A percentile compares a stretch with the other conserved stretches of the same genome.
Evolutionary conservation across 1,140 invertebrate species (phyloP).

Genomic region (Whitmania pigra): DNA sequence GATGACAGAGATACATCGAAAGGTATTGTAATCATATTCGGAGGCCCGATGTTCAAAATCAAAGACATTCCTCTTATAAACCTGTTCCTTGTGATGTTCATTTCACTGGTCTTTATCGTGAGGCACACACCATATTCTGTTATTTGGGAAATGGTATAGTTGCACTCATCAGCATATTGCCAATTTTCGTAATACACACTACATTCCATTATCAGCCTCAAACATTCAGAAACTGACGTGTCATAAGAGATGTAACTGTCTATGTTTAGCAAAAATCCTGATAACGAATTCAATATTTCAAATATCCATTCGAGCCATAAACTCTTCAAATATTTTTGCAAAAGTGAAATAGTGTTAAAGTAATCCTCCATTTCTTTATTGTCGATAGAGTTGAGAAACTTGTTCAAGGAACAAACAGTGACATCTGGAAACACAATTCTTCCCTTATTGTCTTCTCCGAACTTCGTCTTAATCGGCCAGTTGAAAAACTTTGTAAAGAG

Average conservation of each 20-base stretch:
- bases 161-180: no score
- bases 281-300: no score
- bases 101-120: not conserved
- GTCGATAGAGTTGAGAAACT: no score
- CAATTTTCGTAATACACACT: no score
- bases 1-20: not conserved
- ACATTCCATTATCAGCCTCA: no score
- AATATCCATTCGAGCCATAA: no score
- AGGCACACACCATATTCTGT: not conserved
- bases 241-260: no score
- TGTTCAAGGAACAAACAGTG: not conserved
- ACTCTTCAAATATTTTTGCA: no score
- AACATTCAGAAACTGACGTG: no score
- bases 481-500: constrained; percentile 10
- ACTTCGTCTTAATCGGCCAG: constrained; percentile 6
- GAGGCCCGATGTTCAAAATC: constrained; percentile 5
- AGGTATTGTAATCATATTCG: not conserved
- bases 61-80: not conserved
- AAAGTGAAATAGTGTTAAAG: no score
- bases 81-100: not conserved
- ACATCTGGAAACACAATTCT: constrained; percentile 4
- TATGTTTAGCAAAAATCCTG: no score
- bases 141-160: not conserved
- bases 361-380: no score
- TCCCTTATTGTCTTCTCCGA: constrained; percentile 4